These are phyloP conservation scores for Melitaea cinxia DNA, from an alignment of 1,140 invertebrate genomes.

Conservation along the genomic window DNA sequence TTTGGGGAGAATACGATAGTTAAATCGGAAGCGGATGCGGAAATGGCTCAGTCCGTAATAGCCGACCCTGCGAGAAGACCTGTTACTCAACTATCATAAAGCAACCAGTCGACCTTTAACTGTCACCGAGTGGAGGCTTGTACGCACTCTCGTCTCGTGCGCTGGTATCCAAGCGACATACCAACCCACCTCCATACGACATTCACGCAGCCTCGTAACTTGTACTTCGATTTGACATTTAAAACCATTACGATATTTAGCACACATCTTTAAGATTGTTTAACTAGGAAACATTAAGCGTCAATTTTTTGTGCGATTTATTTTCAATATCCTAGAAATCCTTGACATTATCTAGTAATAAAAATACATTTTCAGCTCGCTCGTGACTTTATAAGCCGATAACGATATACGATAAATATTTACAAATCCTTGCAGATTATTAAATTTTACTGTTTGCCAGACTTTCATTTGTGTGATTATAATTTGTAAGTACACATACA, in stretches of 20 bases:
- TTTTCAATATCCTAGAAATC: slow-evolving; percentile 12
- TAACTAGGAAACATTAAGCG: slow-evolving; percentile 23
- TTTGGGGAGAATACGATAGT: slow-evolving; percentile 42
- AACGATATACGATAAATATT: no score
- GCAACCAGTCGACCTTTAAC: slow-evolving; percentile 61
- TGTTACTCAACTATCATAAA: slow-evolving; percentile 66
- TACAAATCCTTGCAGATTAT: background rate
- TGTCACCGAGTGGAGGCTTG: slow-evolving; percentile 39
- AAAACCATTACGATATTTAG: slow-evolving; percentile 32
- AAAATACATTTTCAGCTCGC: background rate
- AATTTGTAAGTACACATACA: no score
- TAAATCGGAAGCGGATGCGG: slow-evolving; percentile 69
- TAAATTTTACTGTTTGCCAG: background rate
- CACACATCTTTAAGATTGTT: slow-evolving; percentile 27
- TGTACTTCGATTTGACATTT: slow-evolving; percentile 49
- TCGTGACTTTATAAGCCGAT: no score
- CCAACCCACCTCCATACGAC: slow-evolving; percentile 46
- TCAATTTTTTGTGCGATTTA: slow-evolving; percentile 8
- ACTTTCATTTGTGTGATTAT: background rate
- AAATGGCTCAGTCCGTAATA: slow-evolving; percentile 52
- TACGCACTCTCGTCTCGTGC: slow-evolving; percentile 39
- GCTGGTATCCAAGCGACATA: slow-evolving; percentile 28
- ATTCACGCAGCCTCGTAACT: slow-evolving; percentile 57
- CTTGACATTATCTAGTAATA: slow-evolving; percentile 22
- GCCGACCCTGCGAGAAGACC: slow-evolving; percentile 61